Base-by-base conservation (phyloP, 2,113 vertebrate species). In the Todiramphus saurophagus region DNA sequence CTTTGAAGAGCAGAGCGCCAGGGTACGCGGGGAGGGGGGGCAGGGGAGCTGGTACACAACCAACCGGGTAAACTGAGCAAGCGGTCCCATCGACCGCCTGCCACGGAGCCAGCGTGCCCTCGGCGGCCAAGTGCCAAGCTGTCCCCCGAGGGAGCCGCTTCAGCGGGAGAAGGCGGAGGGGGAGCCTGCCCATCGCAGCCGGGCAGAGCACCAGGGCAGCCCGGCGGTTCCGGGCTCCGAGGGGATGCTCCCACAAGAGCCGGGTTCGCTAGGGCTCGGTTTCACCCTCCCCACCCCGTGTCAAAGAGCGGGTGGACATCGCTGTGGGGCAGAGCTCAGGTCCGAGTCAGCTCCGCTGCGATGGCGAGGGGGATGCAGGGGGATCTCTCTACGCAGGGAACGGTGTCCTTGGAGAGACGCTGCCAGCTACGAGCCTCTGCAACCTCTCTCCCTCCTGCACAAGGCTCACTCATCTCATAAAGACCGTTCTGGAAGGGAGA, bases 401-500 rank as follows among this genome's bases (percentile, higher is more conserved):
- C 76, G 28, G 83, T 5, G 51, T 68, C 80, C 89, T 79, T 72
- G 83, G 64, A 79, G 83, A 89, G 76, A 44, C 0, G 60, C 82
- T 78, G 92, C 69, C 66, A 27, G 79, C 82, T 48, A 11, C 0
- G 7, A 89, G 94, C n/a, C 72, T 78, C 82, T n/a, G 44, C 55
- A 83, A 41, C 86, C 87, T 79, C 92, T 67, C 30, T 90, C 48
- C 64, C 76, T 83, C 33, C 89, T 63, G 44, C 44, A 41, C 76
- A 72, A 77, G 75, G 80, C 88, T 95, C 56, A 4, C 59, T 64
- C 56, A 11, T 19, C 66, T 62, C 51, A 10, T 30, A 83, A 39
- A 83, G 96, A 84, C 50, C 62, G 74, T 82, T 92, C 83, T 87
- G 83, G 96, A 94, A 95, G 90, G 94, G 79, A 93, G 93, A 81